These are phyloP conservation scores for Scopus umbretta DNA, from an alignment of 2,113 vertebrate species.

Conservation along the genomic window DNA sequence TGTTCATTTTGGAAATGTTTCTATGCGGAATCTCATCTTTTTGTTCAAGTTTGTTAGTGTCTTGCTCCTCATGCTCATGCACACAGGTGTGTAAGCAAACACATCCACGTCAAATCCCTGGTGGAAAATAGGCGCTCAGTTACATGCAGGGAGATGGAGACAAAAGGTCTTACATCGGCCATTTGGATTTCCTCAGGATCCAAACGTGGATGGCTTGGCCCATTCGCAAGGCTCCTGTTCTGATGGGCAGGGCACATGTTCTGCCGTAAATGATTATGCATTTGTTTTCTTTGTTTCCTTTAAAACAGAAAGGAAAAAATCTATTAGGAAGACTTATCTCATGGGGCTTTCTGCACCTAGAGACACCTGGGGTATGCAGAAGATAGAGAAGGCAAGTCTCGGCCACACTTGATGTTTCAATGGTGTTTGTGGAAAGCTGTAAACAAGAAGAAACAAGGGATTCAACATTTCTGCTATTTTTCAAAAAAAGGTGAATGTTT, in stretches of 20 bases:
- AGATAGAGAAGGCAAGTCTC: background rate
- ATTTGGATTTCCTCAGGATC: constrained; percentile 97
- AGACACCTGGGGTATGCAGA: background rate
- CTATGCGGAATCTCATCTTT: background rate
- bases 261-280: constrained; percentile 95
- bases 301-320: background rate
- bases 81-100: background rate
- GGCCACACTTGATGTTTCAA: background rate
- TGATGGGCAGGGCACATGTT: constrained; percentile 96
- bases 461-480: background rate
- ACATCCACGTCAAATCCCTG: background rate
- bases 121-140: background rate
- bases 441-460: background rate
- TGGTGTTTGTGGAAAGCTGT: background rate
- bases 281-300: constrained; percentile 97
- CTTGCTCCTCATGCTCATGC: background rate
- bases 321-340: background rate
- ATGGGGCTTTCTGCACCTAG: background rate
- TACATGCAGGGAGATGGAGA: background rate
- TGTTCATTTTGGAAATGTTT: background rate
- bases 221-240: constrained; percentile 90
- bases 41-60: background rate
- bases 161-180: constrained; percentile 83
- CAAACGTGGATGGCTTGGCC: constrained; percentile 93
- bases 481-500: background rate